Evolutionary conservation across 2,113 vertebrate genomes (phyloP), one percentile per base, ranked within the genome.

Genomic region (Chionis minor): DNA sequence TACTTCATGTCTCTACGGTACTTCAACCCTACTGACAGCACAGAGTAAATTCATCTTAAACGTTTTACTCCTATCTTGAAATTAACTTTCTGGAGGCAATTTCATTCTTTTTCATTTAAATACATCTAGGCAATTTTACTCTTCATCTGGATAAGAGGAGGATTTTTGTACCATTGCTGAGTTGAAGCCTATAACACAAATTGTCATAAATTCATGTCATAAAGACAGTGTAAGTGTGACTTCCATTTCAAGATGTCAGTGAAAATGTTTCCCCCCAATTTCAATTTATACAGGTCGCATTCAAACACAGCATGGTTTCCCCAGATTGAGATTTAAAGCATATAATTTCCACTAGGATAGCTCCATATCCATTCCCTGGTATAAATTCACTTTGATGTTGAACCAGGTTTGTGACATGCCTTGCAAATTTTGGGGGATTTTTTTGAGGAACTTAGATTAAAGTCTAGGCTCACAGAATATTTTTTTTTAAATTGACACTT

Each of bases 81-180:
- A 96, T 92, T 81, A 96, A 95, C 72, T 94, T 96, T 91, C 81
- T 71, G 1, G 0, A 96, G 83, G 72, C 79, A 88, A 93, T 94
- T 92, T 86, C 81, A 75, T 75, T 75, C 67, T 62, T 73, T 94
- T 92, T 62, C 26, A 56, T 86, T 96, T 91, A 92, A 92, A 94
- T 86, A 87, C 9, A 73, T 63, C 73, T 27, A 70, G 71, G 63
- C 51, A 84, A 86, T 95, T 96, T 85, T 96, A 77, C 23, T 90
- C n/a, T 81, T 96, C 40, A 28, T 71, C 59, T 91, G 42, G 45
- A 38, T 69, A 67, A 86, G 20, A 72, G 54, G 35, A 75, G 35
- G 61, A 42, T n/a, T 81, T 93, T 92, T 82, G 20, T 49, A 62
- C 33, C 67, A 26, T 42, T 84, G 49, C 63, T 45, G 21, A 84